Percentiles rank a stretch among this genome's conserved stretches.
Conservation (phyloP, 2,888 invertebrate genomes). For the Scelioninae gen. 1 region DNA sequence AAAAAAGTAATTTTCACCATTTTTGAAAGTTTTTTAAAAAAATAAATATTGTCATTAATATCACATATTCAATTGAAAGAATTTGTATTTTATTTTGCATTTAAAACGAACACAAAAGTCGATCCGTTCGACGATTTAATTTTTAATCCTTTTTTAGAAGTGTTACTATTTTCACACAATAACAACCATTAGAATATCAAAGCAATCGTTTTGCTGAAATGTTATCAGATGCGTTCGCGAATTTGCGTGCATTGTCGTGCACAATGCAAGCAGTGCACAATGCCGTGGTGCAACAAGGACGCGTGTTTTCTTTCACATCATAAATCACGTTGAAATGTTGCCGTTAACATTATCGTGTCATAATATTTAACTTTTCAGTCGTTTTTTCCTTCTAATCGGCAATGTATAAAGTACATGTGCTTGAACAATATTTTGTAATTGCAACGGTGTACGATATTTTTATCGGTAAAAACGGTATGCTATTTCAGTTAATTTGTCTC, state of each 20-base stretch:
- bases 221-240: conserved; percentile 58
- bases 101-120: no score
- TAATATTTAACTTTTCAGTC: conserved; percentile 63
- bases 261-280: conserved; percentile 51
- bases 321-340: conserved; percentile 52
- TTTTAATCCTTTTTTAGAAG: background rate
- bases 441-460: conserved; percentile 24
- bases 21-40: no score
- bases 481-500: conserved; percentile 15
- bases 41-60: no score
- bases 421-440: conserved; percentile 39
- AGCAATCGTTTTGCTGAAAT: conserved; percentile 20
- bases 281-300: conserved; percentile 49
- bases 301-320: conserved; percentile 60
- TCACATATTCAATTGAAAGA: no score
- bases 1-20: no score
- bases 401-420: conserved; percentile 21
- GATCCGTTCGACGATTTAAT: no score
- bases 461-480: conserved; percentile 17
- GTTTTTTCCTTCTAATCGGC: conserved; percentile 49
- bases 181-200: conserved; percentile 40
- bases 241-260: conserved; percentile 54
- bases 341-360: conserved; percentile 61
- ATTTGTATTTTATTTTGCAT: no score
- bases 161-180: background rate